These are phyloP conservation scores for Pogonus chalceus DNA, from an alignment of 1,140 invertebrate genomes.

Conservation along the genomic window DNA sequence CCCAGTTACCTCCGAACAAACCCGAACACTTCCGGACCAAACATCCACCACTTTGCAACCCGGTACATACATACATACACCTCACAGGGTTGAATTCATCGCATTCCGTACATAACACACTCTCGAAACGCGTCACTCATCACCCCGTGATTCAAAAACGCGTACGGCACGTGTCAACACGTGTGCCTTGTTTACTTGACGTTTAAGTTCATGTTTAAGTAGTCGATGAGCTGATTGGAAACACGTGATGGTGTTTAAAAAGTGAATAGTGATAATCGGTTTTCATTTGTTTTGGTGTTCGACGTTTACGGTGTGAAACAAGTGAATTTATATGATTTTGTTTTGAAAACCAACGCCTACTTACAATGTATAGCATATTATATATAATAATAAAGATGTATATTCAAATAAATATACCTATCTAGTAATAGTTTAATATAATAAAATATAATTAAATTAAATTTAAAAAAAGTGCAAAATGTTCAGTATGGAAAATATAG, in stretches of 20 bases:
- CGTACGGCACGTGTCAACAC: background rate
- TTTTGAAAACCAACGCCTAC: background rate
- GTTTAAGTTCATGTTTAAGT: background rate
- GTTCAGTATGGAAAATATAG: conserved; percentile 45
- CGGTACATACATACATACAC: too few species aligned
- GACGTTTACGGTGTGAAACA: background rate
- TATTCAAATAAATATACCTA: background rate
- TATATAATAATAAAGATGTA: too few species aligned
- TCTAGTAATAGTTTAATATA: background rate
- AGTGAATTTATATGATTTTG: background rate
- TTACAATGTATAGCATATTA: too few species aligned
- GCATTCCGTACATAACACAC: background rate
- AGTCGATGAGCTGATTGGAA: background rate
- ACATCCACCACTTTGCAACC: background rate
- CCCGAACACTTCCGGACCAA: background rate
- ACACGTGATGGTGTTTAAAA: background rate
- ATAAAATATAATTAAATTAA: background rate
- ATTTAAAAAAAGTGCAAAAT: conserved; percentile 23
- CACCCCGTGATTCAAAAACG: background rate
- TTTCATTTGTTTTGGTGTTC: background rate
- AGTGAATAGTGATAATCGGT: background rate
- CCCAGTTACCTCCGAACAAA: background rate
- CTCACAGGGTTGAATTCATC: too few species aligned
- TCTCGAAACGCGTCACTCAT: background rate
- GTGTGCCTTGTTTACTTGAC: background rate